Evolutionary conservation across 2,113 vertebrate genomes (phyloP).

Genomic region (Perognathus longimembris): DNA sequence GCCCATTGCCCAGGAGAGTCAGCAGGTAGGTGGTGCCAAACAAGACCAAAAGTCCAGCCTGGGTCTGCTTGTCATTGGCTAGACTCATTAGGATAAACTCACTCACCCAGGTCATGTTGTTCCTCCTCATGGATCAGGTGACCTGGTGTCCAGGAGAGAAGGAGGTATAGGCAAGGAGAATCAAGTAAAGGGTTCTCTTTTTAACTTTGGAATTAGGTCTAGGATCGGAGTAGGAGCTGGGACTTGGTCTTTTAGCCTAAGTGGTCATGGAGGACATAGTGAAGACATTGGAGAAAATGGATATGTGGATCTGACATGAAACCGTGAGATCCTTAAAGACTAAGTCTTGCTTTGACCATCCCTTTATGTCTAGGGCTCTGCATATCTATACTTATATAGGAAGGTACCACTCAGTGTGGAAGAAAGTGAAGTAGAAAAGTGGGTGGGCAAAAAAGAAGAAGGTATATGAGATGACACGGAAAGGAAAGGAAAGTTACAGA

Average conservation of each 20-base stretch:
- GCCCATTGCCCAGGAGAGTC: slow-evolving; percentile 68
- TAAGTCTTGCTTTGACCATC: background rate
- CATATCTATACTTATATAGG: fast-evolving
- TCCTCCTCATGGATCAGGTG: background rate
- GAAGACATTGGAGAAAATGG: background rate
- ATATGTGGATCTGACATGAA: background rate
- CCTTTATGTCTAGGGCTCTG: background rate
- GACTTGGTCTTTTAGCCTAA: background rate
- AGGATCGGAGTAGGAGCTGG: background rate
- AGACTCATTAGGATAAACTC: slow-evolving; percentile 80
- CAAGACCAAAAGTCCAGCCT: slow-evolving; percentile 72
- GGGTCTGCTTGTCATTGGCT: slow-evolving; percentile 56
- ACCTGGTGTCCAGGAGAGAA: background rate
- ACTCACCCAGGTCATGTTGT: slow-evolving; percentile 61
- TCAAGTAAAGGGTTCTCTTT: background rate
- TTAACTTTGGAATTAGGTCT: background rate
- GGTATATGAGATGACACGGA: background rate
- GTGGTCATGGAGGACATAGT: background rate
- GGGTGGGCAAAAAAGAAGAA: background rate
- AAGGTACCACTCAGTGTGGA: background rate
- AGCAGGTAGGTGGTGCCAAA: slow-evolving; percentile 69
- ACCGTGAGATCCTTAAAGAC: background rate
- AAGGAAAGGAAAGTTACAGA: background rate
- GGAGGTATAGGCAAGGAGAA: background rate
- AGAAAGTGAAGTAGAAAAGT: background rate